These are phyloP conservation scores for Brachypalpus laphriformis DNA, from an alignment of 2,888 invertebrate genomes.

Conservation along the genomic window DNA sequence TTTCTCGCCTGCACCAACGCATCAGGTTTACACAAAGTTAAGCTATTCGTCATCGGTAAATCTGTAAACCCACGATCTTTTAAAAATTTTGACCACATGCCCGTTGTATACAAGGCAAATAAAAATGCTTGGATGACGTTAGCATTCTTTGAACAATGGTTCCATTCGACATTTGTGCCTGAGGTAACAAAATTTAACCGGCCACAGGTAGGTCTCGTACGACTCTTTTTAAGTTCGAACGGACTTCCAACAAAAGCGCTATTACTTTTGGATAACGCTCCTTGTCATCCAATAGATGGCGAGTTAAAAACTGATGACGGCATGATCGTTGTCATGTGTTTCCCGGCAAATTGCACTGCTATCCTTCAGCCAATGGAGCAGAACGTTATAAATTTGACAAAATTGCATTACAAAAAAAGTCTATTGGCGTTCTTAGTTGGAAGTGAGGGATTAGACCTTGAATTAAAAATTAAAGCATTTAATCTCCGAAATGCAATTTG, in stretches of 20 bases:
- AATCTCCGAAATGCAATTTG: too few relatives aligned
- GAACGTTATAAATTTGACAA: slow-evolving; percentile 5
- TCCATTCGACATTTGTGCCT: not conserved
- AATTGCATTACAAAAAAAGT: too few relatives aligned
- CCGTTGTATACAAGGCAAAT: slow-evolving; percentile 57
- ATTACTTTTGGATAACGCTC: too few relatives aligned
- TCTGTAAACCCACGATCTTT: slow-evolving; percentile 64
- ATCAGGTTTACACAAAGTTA: slow-evolving; percentile 73
- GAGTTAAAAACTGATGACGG: too few relatives aligned
- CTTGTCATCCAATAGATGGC: too few relatives aligned
- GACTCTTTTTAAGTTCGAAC: not conserved
- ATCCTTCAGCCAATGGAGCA: too few relatives aligned
- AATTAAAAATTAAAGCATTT: too few relatives aligned
- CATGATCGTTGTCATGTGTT: too few relatives aligned
- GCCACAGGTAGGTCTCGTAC: not conserved
- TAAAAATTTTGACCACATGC: slow-evolving; percentile 60
- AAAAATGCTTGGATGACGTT: slow-evolving; percentile 70
- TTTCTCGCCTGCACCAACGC: slow-evolving; percentile 72
- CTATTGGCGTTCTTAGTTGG: too few relatives aligned
- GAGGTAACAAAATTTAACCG: too few relatives aligned
- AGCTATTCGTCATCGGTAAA: slow-evolving; percentile 69
- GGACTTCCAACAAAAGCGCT: slow-evolving; percentile 38
- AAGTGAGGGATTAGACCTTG: too few relatives aligned
- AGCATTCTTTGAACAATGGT: slow-evolving; percentile 72
- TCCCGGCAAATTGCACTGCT: too few relatives aligned